Evolutionary conservation across 2,797 vertebrate genomes (phyloP), one percentile per base, ranked within the genome.

Genomic region (Pyrocephalus nanus): DNA sequence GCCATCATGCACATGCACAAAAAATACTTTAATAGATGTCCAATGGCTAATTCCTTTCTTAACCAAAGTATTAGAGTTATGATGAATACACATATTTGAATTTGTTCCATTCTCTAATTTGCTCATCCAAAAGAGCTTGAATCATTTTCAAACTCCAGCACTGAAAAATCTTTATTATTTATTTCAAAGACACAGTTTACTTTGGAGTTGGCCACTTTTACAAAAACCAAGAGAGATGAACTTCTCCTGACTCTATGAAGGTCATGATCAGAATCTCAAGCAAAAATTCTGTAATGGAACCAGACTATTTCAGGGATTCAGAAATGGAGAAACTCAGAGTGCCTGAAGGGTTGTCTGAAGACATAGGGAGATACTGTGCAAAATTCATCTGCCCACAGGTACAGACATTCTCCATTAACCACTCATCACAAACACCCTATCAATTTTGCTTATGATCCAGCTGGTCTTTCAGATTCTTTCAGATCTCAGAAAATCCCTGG

Each of bases 31-130:
- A 94, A 84, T 66, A 74, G 65, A 65, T 77, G 6, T 61, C 71
- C 93, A 90, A 77, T 77, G 58, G 61, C 62, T 80, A 88, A 74
- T 90, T 94, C 29, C 23, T 87, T 91, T 92, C 64, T 53, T 40
- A 87, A 92, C 27, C 36, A 66, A 92, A 91, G 30, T 69, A 92
- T 64, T 93, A 58, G 83, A 88, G 7, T 72, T 70, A 43, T 72
- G 91, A 90, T 78, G 65, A 93, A 93, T 91, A 61, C 38, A 80
- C 2, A 32, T 1, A 73, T 82, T 73, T 82, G 60, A 89, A 88
- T 40, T 90, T 75, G 29, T 58, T 72, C 53, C 48, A 40, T 83
- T 82, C 61, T 73, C 30, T 87, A 58, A 69, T 92, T 92, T 86
- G 11, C n/a, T 86, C 58, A 72, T 83, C 26, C 78, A 40, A 88